Conservation (phyloP, 92 coral and sea anemone genomes). For the Actinernus sp. region DNA sequence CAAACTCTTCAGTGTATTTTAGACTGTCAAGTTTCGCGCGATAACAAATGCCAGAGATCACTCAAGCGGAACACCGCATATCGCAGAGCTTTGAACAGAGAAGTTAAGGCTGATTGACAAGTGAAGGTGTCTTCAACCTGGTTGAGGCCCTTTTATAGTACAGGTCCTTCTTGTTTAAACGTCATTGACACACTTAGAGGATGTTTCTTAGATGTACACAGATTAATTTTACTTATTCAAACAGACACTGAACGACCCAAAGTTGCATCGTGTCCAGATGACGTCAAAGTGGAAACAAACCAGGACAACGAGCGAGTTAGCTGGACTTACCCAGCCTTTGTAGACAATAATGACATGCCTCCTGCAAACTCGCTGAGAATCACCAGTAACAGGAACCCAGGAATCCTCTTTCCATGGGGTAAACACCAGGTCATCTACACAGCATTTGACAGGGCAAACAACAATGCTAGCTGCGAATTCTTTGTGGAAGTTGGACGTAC, state of each 20-base stretch:
- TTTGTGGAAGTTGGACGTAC: conserved; percentile 74
- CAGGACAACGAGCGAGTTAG: conserved; percentile 60
- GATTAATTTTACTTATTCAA: too few species aligned
- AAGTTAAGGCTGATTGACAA: too few species aligned
- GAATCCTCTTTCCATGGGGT: conserved; percentile 71
- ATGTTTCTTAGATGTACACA: too few species aligned
- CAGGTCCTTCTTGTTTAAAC: too few species aligned
- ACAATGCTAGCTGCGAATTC: conserved; percentile 77
- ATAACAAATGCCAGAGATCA: too few species aligned
- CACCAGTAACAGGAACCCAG: conserved; percentile 66
- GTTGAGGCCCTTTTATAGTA: too few species aligned
- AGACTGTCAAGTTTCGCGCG: too few species aligned
- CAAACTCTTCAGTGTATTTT: too few species aligned
- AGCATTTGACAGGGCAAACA: conserved; percentile 72
- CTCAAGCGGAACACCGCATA: too few species aligned
- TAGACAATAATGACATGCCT: conserved; percentile 73
- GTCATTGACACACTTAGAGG: too few species aligned
- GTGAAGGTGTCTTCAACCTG: too few species aligned
- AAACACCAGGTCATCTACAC: conserved; percentile 49
- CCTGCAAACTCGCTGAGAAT: conserved; percentile 52
- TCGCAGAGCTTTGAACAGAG: too few species aligned
- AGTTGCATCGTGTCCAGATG: conserved; percentile 64
- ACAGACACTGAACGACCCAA: conserved; percentile 79
- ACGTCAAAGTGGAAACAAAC: conserved; percentile 42
- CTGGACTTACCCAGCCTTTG: conserved; percentile 73